These are phyloP conservation scores for Artibeus jamaicensis DNA, from an alignment of 2,797 vertebrate species.

Conservation along the genomic window DNA sequence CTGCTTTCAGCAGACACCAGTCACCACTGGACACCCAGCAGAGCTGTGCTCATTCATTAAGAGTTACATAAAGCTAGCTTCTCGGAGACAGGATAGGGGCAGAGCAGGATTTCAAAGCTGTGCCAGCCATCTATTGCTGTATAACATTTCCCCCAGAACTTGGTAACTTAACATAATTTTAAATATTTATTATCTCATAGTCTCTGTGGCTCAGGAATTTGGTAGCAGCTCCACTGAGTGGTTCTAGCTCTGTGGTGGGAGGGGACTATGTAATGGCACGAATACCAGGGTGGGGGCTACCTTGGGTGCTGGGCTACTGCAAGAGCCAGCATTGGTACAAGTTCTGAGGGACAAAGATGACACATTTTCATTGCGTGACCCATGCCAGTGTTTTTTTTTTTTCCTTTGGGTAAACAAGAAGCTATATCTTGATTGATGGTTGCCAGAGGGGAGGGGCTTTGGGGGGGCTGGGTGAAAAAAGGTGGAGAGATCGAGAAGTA, in stretches of 20 bases:
- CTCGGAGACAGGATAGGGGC: background rate
- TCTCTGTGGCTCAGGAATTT: background rate
- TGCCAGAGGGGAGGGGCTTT: background rate
- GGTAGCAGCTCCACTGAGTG: background rate
- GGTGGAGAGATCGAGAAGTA: background rate
- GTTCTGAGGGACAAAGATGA: background rate
- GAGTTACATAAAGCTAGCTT: background rate
- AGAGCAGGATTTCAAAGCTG: background rate
- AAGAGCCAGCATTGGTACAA: background rate
- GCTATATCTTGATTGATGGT: background rate
- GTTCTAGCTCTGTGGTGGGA: background rate
- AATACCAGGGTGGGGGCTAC: background rate
- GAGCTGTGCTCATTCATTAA: background rate
- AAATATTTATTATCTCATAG: background rate
- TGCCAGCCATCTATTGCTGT: background rate
- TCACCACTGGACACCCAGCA: background rate
- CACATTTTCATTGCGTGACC: background rate
- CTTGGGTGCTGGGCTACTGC: background rate
- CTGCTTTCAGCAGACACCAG: background rate
- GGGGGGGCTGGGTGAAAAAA: background rate
- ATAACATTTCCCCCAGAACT: background rate
- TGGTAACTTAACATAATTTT: background rate
- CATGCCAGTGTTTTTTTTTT: background rate
- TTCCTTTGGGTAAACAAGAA: background rate
- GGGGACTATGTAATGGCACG: background rate